Evolutionary conservation across 2,888 invertebrate species (phyloP).

Genomic region (Steinernema hermaphroditum): DNA sequence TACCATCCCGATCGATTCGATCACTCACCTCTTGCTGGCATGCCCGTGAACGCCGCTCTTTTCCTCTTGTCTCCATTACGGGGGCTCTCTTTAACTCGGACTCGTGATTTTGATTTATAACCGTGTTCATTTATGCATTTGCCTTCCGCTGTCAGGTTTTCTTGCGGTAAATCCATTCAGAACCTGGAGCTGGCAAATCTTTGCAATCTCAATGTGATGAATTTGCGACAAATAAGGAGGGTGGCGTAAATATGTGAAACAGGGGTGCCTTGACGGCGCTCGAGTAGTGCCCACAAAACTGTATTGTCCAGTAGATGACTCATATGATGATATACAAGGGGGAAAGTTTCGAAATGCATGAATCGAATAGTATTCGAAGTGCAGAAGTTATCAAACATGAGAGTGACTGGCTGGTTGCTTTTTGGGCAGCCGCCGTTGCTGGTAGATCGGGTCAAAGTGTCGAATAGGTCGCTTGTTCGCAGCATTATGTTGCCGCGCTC

Average conservation of each 20-base stretch:
- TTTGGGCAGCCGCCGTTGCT: not conserved
- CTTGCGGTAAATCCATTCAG: too few relatives aligned
- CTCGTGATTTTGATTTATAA: not conserved
- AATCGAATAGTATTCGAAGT: too few relatives aligned
- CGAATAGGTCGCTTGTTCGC: constrained; percentile 14
- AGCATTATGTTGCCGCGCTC: not conserved
- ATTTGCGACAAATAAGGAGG: too few relatives aligned
- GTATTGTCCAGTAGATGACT: too few relatives aligned
- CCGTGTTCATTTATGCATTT: not conserved
- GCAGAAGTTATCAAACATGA: not conserved
- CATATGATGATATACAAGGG: not conserved
- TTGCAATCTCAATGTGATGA: too few relatives aligned
- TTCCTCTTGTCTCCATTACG: not conserved
- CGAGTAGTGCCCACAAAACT: too few relatives aligned
- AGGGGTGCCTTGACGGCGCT: too few relatives aligned
- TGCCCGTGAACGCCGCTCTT: not conserved
- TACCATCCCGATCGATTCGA: constrained; percentile 18
- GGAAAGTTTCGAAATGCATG: not conserved
- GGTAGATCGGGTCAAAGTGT: not conserved
- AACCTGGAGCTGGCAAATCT: too few relatives aligned
- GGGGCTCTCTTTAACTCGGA: not conserved
- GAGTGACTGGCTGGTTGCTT: not conserved
- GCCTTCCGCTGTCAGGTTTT: not conserved
- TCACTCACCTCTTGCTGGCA: constrained; percentile 12
- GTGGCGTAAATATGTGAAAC: too few relatives aligned